Base-by-base conservation (phyloP, 2,113 vertebrate species). In the Corythaeola cristata region DNA sequence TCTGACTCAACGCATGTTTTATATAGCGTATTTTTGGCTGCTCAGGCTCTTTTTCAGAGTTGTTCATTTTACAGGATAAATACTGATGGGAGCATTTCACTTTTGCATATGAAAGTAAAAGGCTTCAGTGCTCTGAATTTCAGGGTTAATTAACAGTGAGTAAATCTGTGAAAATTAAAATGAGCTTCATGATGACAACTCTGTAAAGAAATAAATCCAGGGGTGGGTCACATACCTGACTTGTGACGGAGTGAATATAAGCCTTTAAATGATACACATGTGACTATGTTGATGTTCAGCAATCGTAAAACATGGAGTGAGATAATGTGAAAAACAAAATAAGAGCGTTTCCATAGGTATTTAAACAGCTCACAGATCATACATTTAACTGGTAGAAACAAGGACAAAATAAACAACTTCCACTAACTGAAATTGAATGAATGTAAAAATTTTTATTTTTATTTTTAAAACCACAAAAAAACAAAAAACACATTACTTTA, bases 1-100 rank as follows among this genome's bases (percentile, higher is more conserved):
- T 91, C 83, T 85, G 52, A 73, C 62, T 90, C 64, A 85, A 64
- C 84, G 78, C 91, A 96, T 97, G 89, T 95, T 94, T 90, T 91
- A 92, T 90, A 33, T 52, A 88, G 22, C 7, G 1, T 80, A 39
- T 68, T 96, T 93, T 80, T 85, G 74, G 27, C 75, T 96, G 47
- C 62, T 75, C 69, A 35, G 66, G 14, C 30, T 89, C 45, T 79
- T 66, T 86, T 52, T 50, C 32, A 41, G 60, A 78, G 47, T 28
- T 85, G 66, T 59, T 87, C 62, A 32, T 74, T 95, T 96, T 92
- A 74, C 75, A 59, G 88, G 71, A 80, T 62, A 95, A 75, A 84
- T 77, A 92, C 35, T 68, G 76, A 75, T 4, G 59, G 69, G 27
- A 93, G 23, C 12, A 8, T 76, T 69, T 82, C 56, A 66, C 37